These are phyloP conservation scores for Parasteatoda tepidariorum DNA, from an alignment of 1,140 invertebrate genomes.

Conservation along the genomic window DNA sequence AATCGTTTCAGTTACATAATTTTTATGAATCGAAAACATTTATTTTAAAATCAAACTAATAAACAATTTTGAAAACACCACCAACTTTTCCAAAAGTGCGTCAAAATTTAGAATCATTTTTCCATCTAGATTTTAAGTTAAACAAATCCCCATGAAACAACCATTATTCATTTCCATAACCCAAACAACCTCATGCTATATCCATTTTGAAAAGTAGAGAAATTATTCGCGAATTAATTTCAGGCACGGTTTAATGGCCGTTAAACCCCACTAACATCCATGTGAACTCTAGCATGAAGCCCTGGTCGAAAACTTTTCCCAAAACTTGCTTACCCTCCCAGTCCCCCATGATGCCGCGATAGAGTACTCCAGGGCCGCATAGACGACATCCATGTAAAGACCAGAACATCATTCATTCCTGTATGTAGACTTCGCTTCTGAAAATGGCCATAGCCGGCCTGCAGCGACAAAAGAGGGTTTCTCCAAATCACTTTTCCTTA, in stretches of 20 bases:
- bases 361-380: slow-evolving; percentile 19
- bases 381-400: neutral
- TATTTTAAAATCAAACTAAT: neutral
- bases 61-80: too few species aligned
- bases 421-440: neutral
- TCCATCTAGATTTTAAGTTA: too few species aligned
- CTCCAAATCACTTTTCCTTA: slow-evolving; percentile 42
- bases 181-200: neutral
- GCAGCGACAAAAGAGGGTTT: slow-evolving; percentile 38
- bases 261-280: slow-evolving; percentile 12
- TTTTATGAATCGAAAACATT: neutral
- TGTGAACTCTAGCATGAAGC: slow-evolving; percentile 36
- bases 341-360: neutral
- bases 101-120: too few species aligned
- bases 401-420: slow-evolving; percentile 34
- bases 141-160: neutral
- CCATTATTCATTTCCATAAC: neutral
- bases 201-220: neutral
- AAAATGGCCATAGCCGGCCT: slow-evolving; percentile 27
- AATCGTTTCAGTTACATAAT: neutral
- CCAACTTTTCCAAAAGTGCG: too few species aligned
- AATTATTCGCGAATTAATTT: slow-evolving; percentile 28
- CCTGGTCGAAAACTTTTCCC: slow-evolving; percentile 24
- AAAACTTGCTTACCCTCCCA: neutral
- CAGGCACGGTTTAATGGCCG: slow-evolving; percentile 7